Evolutionary conservation across 1,140 invertebrate species (phyloP).

Genomic region (Asobara japonica): DNA sequence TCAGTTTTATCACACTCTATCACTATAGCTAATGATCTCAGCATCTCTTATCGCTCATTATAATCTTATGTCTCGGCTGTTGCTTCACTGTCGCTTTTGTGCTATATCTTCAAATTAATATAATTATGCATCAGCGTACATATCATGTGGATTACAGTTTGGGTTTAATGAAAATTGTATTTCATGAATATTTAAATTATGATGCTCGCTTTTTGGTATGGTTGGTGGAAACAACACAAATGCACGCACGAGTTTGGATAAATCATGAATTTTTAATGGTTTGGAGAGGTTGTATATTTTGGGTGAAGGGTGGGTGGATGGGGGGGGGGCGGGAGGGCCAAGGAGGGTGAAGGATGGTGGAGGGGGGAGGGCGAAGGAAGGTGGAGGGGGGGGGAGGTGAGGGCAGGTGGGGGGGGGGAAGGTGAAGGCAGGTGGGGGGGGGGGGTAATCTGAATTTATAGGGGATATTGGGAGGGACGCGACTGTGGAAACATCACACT

Average conservation of each 20-base stretch:
- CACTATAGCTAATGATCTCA: slow-evolving; percentile 18
- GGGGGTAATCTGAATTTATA: no score
- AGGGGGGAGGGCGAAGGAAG: no score
- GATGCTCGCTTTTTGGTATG: background rate
- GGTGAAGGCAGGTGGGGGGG: no score
- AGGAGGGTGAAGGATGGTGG: no score
- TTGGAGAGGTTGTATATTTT: background rate
- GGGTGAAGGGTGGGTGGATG: no score
- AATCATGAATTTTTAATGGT: background rate
- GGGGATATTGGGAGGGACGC: no score
- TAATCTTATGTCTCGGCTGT: slow-evolving; percentile 29
- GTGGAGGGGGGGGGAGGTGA: no score
- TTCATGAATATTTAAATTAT: background rate
- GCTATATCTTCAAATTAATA: slow-evolving; percentile 37
- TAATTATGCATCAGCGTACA: slow-evolving; percentile 4
- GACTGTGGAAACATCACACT: no score
- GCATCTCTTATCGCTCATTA: slow-evolving; percentile 24
- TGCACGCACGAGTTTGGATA: background rate
- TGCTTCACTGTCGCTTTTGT: slow-evolving; percentile 42
- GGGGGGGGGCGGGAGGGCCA: no score
- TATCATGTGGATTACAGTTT: background rate
- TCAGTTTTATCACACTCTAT: background rate
- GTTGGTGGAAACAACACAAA: background rate
- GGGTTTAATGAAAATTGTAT: background rate
- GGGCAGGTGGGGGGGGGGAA: no score